Base-by-base conservation (phyloP, 2,113 vertebrate species). In the Oryzias curvinotus region DNA sequence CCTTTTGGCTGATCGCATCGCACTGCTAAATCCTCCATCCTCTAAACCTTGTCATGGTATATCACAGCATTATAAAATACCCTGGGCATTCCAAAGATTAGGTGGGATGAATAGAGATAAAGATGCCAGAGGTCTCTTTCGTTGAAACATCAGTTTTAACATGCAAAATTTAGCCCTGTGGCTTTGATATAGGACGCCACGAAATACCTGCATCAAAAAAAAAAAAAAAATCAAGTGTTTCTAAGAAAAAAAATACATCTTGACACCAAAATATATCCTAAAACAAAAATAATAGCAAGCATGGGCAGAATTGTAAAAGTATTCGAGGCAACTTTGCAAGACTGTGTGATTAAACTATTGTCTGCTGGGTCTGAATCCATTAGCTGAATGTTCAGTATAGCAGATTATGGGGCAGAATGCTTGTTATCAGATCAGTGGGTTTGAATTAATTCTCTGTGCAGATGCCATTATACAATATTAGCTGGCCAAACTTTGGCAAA, bases 51-150 rank as follows among this genome's bases (percentile, higher is more conserved):
- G 58, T 63, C 69, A 86, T 74, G 75, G 75, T 78, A 80, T 82
- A 81, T 84, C 77, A 78, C 70, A 69, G 79, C 79, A 87, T 88
- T 87, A 86, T 70, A 79, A 87, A 82, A 84, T 78, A 77, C 78
- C 87, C 77, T 55, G 64, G 77, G 77, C 75, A 81, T 66, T 60
- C 43, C 60, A 42, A 67, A 87, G 81, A 87, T 85, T 84, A 87
- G 72, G 50, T 61, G 65, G 75, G 79, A 69, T 82, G 75, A 87
- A 86, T 77, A 57, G 66, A 84, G 68, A 86, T 81, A 73, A 60
- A 70, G 58, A 78, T 73, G 76, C 74, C 75, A 72, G 73, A 82
- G 75, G 78, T 83, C 66, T 73, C 62, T 63, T 62, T 55, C 5
- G 49, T 80, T 86, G 87, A 83, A 74, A 78, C 81, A 36, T 69